Evolutionary conservation across 2,797 vertebrate species (phyloP).

Genomic region (Diceros bicornis): DNA sequence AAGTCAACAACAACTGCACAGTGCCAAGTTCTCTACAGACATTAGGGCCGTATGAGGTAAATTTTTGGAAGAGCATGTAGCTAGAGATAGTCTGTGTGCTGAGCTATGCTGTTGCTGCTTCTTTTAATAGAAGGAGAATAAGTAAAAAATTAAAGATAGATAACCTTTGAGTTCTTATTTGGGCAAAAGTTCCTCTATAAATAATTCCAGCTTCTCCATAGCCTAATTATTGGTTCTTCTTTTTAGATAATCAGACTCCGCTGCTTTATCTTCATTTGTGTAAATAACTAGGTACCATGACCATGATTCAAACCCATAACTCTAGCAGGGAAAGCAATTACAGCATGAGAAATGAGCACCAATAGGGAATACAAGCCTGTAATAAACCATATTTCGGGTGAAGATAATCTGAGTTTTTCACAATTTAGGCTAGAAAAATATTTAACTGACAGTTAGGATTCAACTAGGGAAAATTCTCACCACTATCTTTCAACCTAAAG

Average conservation of each 20-base stretch:
- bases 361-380: not conserved
- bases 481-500: not conserved
- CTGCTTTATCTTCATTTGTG: constrained; percentile 72
- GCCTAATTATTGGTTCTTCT: constrained; percentile 46
- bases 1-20: not conserved
- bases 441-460: constrained; percentile 52
- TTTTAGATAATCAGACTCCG: constrained; percentile 52
- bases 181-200: not conserved
- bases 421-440: constrained; percentile 62
- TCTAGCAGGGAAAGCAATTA: constrained; percentile 65
- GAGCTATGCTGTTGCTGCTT: not conserved
- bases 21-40: not conserved
- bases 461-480: constrained; percentile 37
- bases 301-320: constrained; percentile 63
- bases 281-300: constrained; percentile 63
- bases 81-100: not conserved
- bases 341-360: not conserved
- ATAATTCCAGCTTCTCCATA: constrained; percentile 38
- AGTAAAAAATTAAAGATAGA: constrained; percentile 31
- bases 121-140: not conserved
- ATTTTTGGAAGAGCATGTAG: not conserved
- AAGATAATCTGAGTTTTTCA: constrained; percentile 64
- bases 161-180: constrained; percentile 29
- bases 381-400: constrained; percentile 57
- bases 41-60: not conserved